phyloP scores from a whole-genome alignment of 2,113 vertebrate species.

The Thalassoma bifasciatum region DNA sequence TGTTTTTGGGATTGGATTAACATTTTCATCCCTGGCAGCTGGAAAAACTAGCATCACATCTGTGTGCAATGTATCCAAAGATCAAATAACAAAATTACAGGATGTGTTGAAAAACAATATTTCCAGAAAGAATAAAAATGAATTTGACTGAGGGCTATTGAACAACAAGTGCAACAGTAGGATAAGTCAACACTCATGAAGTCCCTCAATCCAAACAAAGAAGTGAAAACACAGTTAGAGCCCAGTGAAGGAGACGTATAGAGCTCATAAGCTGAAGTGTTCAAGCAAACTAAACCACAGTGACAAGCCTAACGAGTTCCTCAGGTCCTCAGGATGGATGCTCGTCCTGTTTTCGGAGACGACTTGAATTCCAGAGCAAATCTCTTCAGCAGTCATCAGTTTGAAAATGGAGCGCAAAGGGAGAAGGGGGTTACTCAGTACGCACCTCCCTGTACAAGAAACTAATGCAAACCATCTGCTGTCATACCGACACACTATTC shows the following conservation, averaged over 20 bases:
- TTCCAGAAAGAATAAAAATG: too few relatives aligned
- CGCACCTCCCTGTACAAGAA: conserved; percentile 78
- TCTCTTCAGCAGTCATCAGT: conserved; percentile 69
- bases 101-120: too few relatives aligned
- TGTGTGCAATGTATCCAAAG: too few relatives aligned
- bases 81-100: too few relatives aligned
- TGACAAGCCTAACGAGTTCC: conserved; percentile 76
- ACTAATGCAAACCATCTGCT: conserved; percentile 88
- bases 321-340: conserved; percentile 66
- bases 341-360: conserved; percentile 68
- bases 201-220: conserved; percentile 33
- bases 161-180: conserved; percentile 34
- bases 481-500: conserved; percentile 81
- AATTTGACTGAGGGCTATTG: background rate
- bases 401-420: conserved; percentile 72
- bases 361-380: conserved; percentile 73
- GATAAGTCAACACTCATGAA: conserved; percentile 32
- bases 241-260: conserved; percentile 30
- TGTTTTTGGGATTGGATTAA: too few relatives aligned
- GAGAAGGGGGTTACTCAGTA: conserved; percentile 80
- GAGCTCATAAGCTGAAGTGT: conserved; percentile 28
- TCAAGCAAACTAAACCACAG: conserved; percentile 44
- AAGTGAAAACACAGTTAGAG: conserved; percentile 32
- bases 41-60: conserved; percentile 3
- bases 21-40: too few relatives aligned